Percentiles rank a stretch among this genome's conserved stretches.
Evolutionary conservation across 2,113 vertebrate genomes (phyloP).

Genomic region (Sinocyclocheilus grahami): DNA sequence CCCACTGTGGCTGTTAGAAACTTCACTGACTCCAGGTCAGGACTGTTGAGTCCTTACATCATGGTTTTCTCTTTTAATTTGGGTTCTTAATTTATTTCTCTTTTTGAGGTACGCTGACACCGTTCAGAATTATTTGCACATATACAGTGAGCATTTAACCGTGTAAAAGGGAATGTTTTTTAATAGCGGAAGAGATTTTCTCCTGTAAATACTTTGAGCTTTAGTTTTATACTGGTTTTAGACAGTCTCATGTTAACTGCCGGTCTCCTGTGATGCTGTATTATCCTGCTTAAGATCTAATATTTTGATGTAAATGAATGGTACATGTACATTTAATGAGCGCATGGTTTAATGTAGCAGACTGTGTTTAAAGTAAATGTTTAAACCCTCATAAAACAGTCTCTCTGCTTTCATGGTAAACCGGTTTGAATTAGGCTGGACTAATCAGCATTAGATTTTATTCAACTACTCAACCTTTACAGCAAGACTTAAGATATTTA

Average conservation of each 20-base stretch:
- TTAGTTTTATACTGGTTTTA: slow-evolving; percentile 45
- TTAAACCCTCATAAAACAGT: not conserved
- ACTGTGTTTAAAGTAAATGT: not conserved
- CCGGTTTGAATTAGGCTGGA: not conserved
- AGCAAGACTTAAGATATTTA: not conserved
- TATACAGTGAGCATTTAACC: not conserved
- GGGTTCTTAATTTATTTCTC: not conserved
- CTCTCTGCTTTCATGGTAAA: not conserved
- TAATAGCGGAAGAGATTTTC: not conserved
- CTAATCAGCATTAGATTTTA: not conserved
- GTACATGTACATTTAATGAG: slow-evolving; percentile 18
- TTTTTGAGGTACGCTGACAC: not conserved
- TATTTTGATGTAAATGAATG: slow-evolving; percentile 1
- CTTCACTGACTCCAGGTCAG: not conserved
- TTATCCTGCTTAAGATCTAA: not conserved
- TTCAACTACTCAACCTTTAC: not conserved
- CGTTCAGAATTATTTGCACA: slow-evolving; percentile 39
- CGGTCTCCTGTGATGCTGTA: not conserved
- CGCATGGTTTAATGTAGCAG: not conserved
- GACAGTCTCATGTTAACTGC: not conserved
- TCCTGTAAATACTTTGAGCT: slow-evolving; percentile 37
- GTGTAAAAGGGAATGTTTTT: slow-evolving; percentile 31
- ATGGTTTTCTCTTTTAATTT: not conserved
- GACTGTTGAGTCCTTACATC: not conserved
- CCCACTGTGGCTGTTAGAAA: slow-evolving; percentile 62